Conservation (phyloP, 2,888 invertebrate species). For the Ernsta delagoae region DNA sequence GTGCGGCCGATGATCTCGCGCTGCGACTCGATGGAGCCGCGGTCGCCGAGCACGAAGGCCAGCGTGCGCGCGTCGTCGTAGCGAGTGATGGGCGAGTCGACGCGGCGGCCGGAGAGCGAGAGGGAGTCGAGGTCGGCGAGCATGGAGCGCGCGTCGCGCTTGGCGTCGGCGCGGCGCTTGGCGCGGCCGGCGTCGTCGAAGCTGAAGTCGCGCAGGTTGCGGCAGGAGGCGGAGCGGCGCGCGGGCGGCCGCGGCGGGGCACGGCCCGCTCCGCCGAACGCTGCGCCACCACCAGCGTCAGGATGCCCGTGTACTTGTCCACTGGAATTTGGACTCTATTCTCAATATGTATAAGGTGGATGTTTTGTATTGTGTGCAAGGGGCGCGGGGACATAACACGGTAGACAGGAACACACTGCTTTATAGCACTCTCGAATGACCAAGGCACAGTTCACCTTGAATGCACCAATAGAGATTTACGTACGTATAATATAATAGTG, state of each 20-base stretch:
- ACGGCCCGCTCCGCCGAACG: conserved; percentile 86
- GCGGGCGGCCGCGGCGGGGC: conserved; percentile 84
- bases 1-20: conserved; percentile 89
- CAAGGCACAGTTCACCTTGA: too few relatives aligned
- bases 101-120: conserved; percentile 63
- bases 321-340: conserved; percentile 45
- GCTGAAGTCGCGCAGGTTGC: conserved; percentile 91
- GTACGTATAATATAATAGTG: too few relatives aligned
- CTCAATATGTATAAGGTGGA: too few relatives aligned
- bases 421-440: too few relatives aligned
- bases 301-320: conserved; percentile 86
- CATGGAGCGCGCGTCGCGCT: conserved; percentile 67
- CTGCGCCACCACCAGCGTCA: conserved; percentile 90
- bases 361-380: too few relatives aligned
- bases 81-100: conserved; percentile 89
- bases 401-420: too few relatives aligned
- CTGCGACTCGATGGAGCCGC: conserved; percentile 87
- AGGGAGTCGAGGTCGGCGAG: conserved; percentile 58
- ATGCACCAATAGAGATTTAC: too few relatives aligned
- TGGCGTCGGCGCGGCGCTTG: conserved; percentile 73
- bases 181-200: conserved; percentile 89
- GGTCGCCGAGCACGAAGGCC: conserved; percentile 46
- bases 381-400: too few relatives aligned
- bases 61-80: conserved; percentile 87
- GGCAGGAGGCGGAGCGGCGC: conserved; percentile 93